phyloP scores from a whole-genome alignment of 2,113 vertebrate species.

The Cyphomyrus plagiostoma region DNA sequence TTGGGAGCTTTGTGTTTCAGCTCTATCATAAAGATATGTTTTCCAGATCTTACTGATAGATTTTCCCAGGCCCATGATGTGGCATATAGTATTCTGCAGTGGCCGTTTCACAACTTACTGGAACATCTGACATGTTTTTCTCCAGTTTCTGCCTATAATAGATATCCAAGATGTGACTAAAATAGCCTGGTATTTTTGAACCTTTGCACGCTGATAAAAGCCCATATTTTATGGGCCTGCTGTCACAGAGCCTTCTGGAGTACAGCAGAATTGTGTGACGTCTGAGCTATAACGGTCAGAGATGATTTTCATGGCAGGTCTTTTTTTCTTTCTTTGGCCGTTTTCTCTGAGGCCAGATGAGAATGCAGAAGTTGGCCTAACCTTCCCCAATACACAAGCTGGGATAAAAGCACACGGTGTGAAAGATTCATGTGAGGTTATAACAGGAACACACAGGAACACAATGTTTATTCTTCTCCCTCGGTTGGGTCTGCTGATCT shows the following conservation, averaged over 20 bases:
- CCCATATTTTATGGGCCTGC: not conserved
- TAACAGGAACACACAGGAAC: not conserved
- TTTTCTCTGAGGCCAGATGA: not conserved
- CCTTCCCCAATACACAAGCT: not conserved
- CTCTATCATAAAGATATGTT: not conserved
- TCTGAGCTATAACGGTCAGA: not conserved
- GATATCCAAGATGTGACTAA: slow-evolving; percentile 12
- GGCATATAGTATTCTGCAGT: not conserved
- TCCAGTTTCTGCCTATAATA: not conserved
- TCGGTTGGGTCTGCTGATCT: not conserved
- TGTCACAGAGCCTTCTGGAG: not conserved
- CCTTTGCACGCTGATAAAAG: not conserved
- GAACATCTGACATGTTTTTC: not conserved
- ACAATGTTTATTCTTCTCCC: not conserved
- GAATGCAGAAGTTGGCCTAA: not conserved
- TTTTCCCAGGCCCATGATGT: not conserved
- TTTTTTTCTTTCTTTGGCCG: not conserved
- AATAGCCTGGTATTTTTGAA: slow-evolving; percentile 7
- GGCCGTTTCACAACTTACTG: not conserved
- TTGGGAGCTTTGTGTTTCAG: not conserved
- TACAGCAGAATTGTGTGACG: not conserved
- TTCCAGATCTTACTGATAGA: not conserved
- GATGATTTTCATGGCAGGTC: not conserved
- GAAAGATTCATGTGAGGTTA: not conserved
- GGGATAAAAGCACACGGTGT: not conserved